phyloP scores from a whole-genome alignment of 1,140 invertebrate species.

The Triops cancriformis region DNA sequence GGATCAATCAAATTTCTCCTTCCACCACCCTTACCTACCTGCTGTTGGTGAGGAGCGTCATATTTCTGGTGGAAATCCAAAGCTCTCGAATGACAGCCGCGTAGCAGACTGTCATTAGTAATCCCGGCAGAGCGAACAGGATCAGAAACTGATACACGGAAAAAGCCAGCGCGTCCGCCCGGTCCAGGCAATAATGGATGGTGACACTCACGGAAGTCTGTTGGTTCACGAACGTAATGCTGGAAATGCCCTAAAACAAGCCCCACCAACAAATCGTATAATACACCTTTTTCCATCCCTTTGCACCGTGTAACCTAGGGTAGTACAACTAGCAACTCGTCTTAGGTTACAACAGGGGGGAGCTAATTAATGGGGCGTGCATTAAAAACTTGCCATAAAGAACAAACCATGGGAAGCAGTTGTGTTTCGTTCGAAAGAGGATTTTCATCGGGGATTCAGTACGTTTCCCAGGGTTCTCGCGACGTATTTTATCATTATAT shows the following conservation, averaged over 20 bases:
- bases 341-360: too few relatives aligned
- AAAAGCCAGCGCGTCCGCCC: constrained; percentile 35
- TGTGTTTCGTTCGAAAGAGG: too few relatives aligned
- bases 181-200: constrained; percentile 41
- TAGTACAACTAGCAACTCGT: too few relatives aligned
- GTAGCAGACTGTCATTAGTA: constrained; percentile 48
- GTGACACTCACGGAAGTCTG: constrained; percentile 32
- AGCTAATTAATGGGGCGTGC: too few relatives aligned
- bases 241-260: constrained; percentile 32
- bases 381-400: too few relatives aligned
- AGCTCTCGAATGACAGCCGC: constrained; percentile 47
- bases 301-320: too few relatives aligned
- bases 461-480: too few relatives aligned
- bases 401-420: too few relatives aligned
- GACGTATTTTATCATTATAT: neutral
- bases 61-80: constrained; percentile 46
- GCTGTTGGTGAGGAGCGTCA: constrained; percentile 40
- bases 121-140: constrained; percentile 44
- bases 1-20: neutral
- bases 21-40: constrained; percentile 30
- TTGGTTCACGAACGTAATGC: constrained; percentile 37
- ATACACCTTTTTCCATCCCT: too few relatives aligned
- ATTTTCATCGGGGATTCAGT: too few relatives aligned
- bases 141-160: constrained; percentile 44
- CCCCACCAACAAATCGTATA: neutral